A percentile compares a stretch with the other conserved stretches of the same genome.
Evolutionary conservation across 2,797 vertebrate species (phyloP).

Genomic region (Enteromius treurensis): DNA sequence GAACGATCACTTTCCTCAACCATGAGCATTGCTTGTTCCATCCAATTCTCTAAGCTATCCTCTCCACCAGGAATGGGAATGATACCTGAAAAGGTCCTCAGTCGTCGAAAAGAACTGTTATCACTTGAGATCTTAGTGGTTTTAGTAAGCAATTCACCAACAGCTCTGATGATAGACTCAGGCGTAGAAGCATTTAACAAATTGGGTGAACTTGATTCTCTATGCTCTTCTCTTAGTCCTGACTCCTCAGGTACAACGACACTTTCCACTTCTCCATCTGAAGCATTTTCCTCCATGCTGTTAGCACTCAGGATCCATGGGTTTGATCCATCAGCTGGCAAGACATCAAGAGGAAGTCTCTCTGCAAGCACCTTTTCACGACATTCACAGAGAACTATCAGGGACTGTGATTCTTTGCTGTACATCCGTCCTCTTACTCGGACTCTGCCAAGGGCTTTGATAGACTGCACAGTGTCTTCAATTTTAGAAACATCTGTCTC

Average conservation of each 20-base stretch:
- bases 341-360: conserved; percentile 1
- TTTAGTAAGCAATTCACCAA: background rate
- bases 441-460: conserved; percentile 41
- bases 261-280: background rate
- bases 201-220: background rate
- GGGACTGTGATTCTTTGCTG: background rate
- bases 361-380: conserved; percentile 10
- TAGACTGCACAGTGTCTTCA: conserved; percentile 28
- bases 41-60: background rate
- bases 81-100: background rate
- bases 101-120: background rate
- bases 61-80: background rate
- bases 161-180: background rate
- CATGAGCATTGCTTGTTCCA: background rate
- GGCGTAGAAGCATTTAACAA: background rate
- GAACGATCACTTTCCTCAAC: background rate
- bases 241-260: background rate
- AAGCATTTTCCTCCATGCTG: background rate
- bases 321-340: background rate
- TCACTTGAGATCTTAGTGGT: background rate
- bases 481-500: background rate
- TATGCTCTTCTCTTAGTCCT: background rate
- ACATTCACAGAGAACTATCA: conserved; percentile 6
- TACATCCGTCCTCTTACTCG: conserved; percentile 33
- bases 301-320: background rate